Percentiles rank a stretch among this genome's conserved stretches.
These are phyloP conservation scores for Melopsittacus undulatus DNA, from an alignment of 2,797 vertebrate genomes.

Conservation along the genomic window DNA sequence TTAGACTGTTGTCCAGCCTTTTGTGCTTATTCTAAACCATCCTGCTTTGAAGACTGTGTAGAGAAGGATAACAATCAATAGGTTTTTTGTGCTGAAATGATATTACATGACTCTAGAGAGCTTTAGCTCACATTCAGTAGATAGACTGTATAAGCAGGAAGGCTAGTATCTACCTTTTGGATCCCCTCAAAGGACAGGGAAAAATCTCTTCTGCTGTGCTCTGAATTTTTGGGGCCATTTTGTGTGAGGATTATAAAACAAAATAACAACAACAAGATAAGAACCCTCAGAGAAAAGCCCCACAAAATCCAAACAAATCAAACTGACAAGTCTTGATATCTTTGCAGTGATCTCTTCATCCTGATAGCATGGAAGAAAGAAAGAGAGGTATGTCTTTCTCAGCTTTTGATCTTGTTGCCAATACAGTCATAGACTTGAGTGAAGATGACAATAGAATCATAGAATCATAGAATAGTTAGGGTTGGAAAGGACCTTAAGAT, in stretches of 20 bases:
- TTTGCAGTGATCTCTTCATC: neutral
- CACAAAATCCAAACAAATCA: slow-evolving; percentile 17
- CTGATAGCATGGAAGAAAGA: slow-evolving; percentile 25
- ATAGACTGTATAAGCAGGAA: neutral
- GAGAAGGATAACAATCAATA: neutral
- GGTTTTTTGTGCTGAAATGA: neutral
- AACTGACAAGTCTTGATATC: neutral
- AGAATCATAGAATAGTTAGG: too few species aligned
- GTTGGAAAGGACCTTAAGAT: too few species aligned
- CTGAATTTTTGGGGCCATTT: neutral
- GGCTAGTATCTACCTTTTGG: neutral
- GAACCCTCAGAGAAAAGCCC: neutral
- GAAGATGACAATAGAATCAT: neutral
- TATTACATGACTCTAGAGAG: neutral
- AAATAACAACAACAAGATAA: neutral
- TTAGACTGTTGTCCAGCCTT: neutral
- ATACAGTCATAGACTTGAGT: neutral
- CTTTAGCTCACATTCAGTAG: neutral
- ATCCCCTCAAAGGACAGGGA: neutral
- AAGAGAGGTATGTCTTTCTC: neutral
- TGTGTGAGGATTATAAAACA: neutral
- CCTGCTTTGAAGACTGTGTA: neutral
- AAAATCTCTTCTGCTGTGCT: neutral
- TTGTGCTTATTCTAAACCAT: neutral
- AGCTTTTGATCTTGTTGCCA: neutral